phyloP scores from a whole-genome alignment of 2,888 invertebrate species.

The Tiliacea aurago region DNA sequence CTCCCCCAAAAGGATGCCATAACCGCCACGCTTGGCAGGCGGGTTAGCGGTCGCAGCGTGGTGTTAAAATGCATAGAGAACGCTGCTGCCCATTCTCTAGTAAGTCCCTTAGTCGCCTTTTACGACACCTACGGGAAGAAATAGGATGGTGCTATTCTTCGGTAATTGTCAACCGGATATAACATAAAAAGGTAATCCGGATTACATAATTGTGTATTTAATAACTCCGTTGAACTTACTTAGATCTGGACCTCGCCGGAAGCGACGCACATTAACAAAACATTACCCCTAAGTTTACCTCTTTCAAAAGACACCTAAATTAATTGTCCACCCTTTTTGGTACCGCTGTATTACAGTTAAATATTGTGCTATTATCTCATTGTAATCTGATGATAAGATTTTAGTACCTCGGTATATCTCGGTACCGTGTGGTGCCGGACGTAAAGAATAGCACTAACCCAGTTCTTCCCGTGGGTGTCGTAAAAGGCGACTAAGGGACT shows the following conservation, averaged over 20 bases:
- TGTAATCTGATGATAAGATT: conserved; percentile 13
- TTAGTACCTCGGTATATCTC: not conserved
- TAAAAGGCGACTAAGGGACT: too few species aligned
- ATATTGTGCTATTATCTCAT: conserved; percentile 42
- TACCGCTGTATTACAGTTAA: conserved; percentile 37
- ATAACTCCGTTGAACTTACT: conserved; percentile 67
- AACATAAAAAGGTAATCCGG: conserved; percentile 55
- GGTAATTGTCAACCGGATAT: conserved; percentile 41
- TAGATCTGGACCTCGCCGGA: conserved; percentile 67
- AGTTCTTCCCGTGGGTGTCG: too few species aligned
- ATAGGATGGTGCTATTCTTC: not conserved
- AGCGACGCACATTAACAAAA: conserved; percentile 76
- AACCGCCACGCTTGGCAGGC: too few species aligned
- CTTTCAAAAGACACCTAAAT: conserved; percentile 73
- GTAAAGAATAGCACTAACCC: too few species aligned
- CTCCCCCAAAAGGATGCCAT: too few species aligned
- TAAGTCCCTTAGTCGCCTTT: too few species aligned
- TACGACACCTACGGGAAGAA: too few species aligned
- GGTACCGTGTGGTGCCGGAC: too few species aligned
- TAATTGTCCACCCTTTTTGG: conserved; percentile 70
- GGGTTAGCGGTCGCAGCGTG: too few species aligned
- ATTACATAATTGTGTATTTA: conserved; percentile 67
- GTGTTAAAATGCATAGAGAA: too few species aligned
- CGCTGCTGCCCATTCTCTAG: too few species aligned
- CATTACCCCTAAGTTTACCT: conserved; percentile 74